A percentile compares a stretch with the other conserved stretches of the same genome.
Evolutionary conservation across 2,888 invertebrate genomes (phyloP).

Genomic region (Muschampia plurimacula): DNA sequence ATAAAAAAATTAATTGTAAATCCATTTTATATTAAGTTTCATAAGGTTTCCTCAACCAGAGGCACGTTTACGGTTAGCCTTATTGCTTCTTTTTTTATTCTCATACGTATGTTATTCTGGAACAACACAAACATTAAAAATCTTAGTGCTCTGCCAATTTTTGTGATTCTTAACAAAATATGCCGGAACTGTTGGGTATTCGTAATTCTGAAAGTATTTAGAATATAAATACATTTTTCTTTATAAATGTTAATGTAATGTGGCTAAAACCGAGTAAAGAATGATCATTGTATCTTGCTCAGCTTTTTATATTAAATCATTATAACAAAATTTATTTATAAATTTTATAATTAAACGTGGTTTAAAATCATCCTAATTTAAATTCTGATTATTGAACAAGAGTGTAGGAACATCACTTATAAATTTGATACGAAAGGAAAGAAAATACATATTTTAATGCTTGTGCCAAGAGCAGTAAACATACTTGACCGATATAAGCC

Average conservation of each 20-base stretch:
- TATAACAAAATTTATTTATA: not conserved
- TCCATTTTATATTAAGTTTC: too few relatives aligned
- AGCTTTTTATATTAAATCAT: not conserved
- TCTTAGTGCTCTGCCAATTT: slow-evolving; percentile 17
- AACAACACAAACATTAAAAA: slow-evolving; percentile 16
- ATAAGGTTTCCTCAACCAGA: too few relatives aligned
- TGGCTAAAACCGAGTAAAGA: not conserved
- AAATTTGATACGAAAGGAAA: too few relatives aligned
- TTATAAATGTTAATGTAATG: not conserved
- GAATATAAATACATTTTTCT: not conserved
- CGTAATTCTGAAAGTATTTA: not conserved
- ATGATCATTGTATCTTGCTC: not conserved
- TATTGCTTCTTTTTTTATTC: not conserved
- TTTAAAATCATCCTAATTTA: too few relatives aligned
- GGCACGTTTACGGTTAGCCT: not conserved
- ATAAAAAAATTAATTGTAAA: too few relatives aligned
- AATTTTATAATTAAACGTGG: not conserved
- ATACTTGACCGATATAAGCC: too few relatives aligned
- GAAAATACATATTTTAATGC: too few relatives aligned
- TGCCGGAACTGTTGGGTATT: not conserved
- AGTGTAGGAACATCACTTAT: too few relatives aligned
- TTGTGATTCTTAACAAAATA: slow-evolving; percentile 7
- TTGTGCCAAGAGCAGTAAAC: too few relatives aligned
- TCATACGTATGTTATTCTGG: slow-evolving; percentile 3
- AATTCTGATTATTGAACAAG: too few relatives aligned